Evolutionary conservation across 2,113 vertebrate species (phyloP), one percentile per base, ranked within the genome.

Genomic region (Rousettus leschenaultii): DNA sequence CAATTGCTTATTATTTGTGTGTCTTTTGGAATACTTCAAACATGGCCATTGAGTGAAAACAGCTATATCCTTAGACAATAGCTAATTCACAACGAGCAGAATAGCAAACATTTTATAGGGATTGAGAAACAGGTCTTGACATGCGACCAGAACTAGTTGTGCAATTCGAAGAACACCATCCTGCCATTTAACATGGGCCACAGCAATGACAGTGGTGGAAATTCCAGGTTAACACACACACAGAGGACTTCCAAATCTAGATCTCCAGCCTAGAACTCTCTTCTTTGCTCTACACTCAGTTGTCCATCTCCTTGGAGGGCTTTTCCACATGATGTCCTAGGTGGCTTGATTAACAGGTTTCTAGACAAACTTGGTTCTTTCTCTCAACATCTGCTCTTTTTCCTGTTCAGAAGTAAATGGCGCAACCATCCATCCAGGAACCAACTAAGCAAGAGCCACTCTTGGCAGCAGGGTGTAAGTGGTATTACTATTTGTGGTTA

Each of bases 1-100:
- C n/a, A 96, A 33, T 73, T 82, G 40, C 38, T 86, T 89, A 48
- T 51, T 92, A 33, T 35, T 89, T 86, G 82, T 91, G n/a, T 78
- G 28, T 87, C 55, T 68, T 95, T 97, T 45, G 12, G 61, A 88
- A 86, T 85, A 88, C 19, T 74, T 85, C 55, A 74, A 35, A 79
- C 21, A 80, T n/a, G 68, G 51, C 4, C 6, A 28, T 43, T 77
- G 43, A 70, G 35, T 78, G 35, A 89, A 95, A 79, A 96, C 45
- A 80, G 14, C 61, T 5, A 7, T 10, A 2, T 88, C 77, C 24
- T 95, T 93, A 77, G 61, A 93, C 65, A 85, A 89, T 19, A 92
- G 35, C 21, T 89, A 66, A 66, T 51, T 94, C 59, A 85, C 71
- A 94, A 84, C 21, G 43, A 85, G 40, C 66, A 89, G 70, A 90